These are phyloP conservation scores for Cantharis flavilabris DNA, from an alignment of 2,888 invertebrate genomes.

Conservation along the genomic window DNA sequence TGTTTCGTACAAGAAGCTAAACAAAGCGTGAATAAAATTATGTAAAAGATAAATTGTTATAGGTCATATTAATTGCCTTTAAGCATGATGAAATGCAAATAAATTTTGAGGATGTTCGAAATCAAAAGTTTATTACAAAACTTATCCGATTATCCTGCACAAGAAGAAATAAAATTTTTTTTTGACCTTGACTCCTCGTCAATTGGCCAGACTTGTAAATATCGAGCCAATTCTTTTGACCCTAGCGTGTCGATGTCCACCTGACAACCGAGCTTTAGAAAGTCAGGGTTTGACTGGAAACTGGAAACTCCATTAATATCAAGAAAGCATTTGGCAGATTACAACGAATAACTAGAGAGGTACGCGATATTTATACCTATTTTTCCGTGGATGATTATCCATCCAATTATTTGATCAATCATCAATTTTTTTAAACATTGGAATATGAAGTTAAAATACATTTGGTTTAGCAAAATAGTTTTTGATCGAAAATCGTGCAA, in stretches of 20 bases:
- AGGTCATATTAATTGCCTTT: background rate
- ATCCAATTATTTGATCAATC: no score
- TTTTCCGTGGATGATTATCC: background rate
- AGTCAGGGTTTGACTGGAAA: background rate
- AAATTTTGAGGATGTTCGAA: background rate
- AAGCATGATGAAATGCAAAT: background rate
- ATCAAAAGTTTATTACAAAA: background rate
- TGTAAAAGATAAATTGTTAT: background rate
- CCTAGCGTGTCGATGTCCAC: background rate
- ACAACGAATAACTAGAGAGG: background rate
- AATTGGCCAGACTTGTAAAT: background rate
- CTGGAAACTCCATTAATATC: background rate
- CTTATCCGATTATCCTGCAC: background rate
- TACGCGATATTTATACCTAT: background rate
- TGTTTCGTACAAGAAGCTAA: background rate
- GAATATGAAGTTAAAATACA: background rate
- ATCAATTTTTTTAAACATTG: no score
- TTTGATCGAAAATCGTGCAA: no score
- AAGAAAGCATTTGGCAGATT: background rate
- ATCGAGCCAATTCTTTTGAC: background rate
- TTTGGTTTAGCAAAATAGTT: no score
- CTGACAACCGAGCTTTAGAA: background rate
- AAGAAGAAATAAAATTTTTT: background rate
- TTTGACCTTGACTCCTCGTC: background rate
- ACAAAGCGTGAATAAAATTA: background rate